Evolutionary conservation across 2,888 invertebrate species (phyloP).

Genomic region (Pheosia gnoma): DNA sequence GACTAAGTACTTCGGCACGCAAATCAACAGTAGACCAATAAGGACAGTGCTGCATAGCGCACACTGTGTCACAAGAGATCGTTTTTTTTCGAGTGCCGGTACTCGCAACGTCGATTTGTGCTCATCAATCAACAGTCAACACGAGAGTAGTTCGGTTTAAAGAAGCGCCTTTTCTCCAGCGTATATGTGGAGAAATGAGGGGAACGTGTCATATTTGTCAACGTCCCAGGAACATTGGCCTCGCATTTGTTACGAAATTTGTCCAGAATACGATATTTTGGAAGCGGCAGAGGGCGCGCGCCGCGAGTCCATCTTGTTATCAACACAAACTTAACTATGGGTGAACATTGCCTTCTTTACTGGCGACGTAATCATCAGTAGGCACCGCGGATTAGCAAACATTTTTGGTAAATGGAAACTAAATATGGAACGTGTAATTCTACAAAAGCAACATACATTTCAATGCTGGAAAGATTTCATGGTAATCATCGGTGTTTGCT

Average conservation of each 20-base stretch:
- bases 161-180: conserved; percentile 39
- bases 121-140: conserved; percentile 58
- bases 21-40: neutral
- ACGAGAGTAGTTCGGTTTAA: conserved; percentile 46
- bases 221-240: conserved; percentile 48
- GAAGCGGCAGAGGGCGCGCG: neutral
- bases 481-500: too few relatives aligned
- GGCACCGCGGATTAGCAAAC: too few relatives aligned
- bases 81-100: conserved; percentile 4
- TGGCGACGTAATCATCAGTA: too few relatives aligned
- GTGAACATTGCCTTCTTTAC: too few relatives aligned
- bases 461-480: too few relatives aligned
- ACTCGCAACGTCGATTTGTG: conserved; percentile 2
- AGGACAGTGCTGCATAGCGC: neutral
- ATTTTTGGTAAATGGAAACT: too few relatives aligned
- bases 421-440: too few relatives aligned
- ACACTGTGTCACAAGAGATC: conserved; percentile 8
- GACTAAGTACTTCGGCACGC: too few relatives aligned
- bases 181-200: conserved; percentile 25
- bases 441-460: too few relatives aligned
- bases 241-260: conserved; percentile 48
- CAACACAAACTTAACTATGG: neutral
- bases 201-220: conserved; percentile 58
- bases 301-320: neutral
- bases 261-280: conserved; percentile 34